Percentiles rank a stretch among this genome's conserved stretches.
These are phyloP conservation scores for Aphelinus certus DNA, from an alignment of 1,140 invertebrate species.

Conservation along the genomic window DNA sequence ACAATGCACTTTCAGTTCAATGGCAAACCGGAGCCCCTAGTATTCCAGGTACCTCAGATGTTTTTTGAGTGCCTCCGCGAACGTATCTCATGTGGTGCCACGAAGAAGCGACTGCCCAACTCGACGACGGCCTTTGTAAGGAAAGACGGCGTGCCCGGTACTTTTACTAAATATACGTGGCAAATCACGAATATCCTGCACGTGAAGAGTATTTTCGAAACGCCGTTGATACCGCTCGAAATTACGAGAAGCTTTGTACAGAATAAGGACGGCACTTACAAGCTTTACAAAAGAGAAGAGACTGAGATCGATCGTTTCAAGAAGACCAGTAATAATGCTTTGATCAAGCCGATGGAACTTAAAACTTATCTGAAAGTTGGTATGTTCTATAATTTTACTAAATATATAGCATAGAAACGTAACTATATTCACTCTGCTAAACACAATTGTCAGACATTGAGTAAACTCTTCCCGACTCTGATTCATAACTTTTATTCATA, in stretches of 20 bases:
- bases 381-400: conserved; percentile 53
- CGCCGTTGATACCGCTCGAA: conserved; percentile 72
- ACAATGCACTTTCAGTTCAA: conserved; percentile 82
- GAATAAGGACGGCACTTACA: conserved; percentile 74
- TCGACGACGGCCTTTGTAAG: conserved; percentile 69
- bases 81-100: conserved; percentile 72
- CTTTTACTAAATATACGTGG: conserved; percentile 80
- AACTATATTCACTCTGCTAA: too few species aligned
- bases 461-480: too few species aligned
- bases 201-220: conserved; percentile 82
- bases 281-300: conserved; percentile 69
- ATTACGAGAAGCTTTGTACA: conserved; percentile 75
- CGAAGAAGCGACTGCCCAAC: conserved; percentile 77
- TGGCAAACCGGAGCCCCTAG: conserved; percentile 76
- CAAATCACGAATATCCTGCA: conserved; percentile 79
- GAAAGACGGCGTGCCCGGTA: conserved; percentile 73
- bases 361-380: conserved; percentile 80
- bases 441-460: too few species aligned
- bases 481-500: too few species aligned
- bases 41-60: conserved; percentile 76
- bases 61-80: conserved; percentile 80
- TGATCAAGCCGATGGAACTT: conserved; percentile 74
- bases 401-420: background rate
- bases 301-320: conserved; percentile 67
- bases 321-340: conserved; percentile 63